Base-by-base conservation (phyloP, 2,797 vertebrate species). In the Periparus ater region DNA sequence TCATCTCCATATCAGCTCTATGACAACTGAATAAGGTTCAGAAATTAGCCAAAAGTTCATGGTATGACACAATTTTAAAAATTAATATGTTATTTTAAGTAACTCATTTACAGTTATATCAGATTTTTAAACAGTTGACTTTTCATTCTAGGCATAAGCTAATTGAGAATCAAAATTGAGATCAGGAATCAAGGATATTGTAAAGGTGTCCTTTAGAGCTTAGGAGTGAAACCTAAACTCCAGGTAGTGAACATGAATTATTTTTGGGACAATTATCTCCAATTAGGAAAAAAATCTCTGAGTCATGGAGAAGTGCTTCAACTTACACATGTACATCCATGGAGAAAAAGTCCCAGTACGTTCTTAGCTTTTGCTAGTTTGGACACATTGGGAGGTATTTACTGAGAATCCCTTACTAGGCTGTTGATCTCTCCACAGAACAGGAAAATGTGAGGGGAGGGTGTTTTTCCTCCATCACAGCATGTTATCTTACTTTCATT, bases 81-180 rank as follows among this genome's bases (percentile, higher is more conserved):
- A 85, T 88, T 32, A 77, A 36, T 34, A 36, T 34, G n/a, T 75
- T 83, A 65, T 90, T 77, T 29, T 80, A 89, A 94, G 73, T 78
- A 91, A 89, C 66, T 88, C 20, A 58, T 85, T 90, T 77, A 58
- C 84, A 91, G 66, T 68, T 88, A 58, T 88, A 89, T 51, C 82
- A 80, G 48, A 79, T 80, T 90, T 85, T 89, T 50, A 72, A 91
- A 47, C 47, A 44, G 70, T 51, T 86, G 73, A 51, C 57, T 78
- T 91, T 71, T 78, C 44, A 78, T 93, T 91, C 66, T 42, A 80
- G 66, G 40, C 85, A 73, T 75, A 88, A 90, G 58, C 73, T 90
- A 84, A 78, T 9, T 90, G 76, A 84, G 85, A 70, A 66, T 48
- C 23, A 58, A 79, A 72, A 86, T 23, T 73, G 61, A 48, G 54